These are phyloP conservation scores for Hydrotaea cyrtoneurina DNA, from an alignment of 2,888 invertebrate genomes.

Conservation along the genomic window DNA sequence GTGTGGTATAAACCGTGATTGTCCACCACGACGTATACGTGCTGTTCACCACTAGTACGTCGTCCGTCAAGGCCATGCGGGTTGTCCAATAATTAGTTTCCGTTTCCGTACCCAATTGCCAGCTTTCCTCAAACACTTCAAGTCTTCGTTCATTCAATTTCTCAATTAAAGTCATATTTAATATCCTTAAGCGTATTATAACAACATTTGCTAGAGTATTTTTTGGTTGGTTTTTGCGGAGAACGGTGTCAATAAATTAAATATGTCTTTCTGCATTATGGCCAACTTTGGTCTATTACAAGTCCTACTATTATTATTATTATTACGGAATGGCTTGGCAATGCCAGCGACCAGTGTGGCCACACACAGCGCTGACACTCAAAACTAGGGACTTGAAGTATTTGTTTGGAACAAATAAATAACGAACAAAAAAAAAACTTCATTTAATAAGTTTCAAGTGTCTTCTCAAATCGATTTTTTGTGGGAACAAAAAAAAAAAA, in stretches of 20 bases:
- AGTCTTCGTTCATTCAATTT: neutral
- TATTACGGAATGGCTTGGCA: neutral
- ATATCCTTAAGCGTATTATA: neutral
- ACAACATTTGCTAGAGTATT: neutral
- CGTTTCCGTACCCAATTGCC: too few relatives aligned
- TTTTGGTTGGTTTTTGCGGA: neutral
- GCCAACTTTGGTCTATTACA: conserved; percentile 37
- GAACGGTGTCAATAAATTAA: conserved; percentile 58
- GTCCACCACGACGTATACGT: too few relatives aligned
- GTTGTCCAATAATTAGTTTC: too few relatives aligned
- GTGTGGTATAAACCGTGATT: too few relatives aligned
- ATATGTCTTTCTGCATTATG: conserved; percentile 62
- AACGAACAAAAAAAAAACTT: conserved; percentile 52
- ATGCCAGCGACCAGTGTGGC: neutral
- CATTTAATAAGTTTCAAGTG: conserved; percentile 64
- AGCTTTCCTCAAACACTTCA: too few relatives aligned
- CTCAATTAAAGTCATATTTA: neutral
- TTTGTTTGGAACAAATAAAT: conserved; percentile 39
- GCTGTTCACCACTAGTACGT: too few relatives aligned
- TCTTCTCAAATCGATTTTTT: conserved; percentile 57
- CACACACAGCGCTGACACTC: neutral
- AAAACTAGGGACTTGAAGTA: conserved; percentile 26
- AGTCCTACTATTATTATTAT: neutral
- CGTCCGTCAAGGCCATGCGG: too few relatives aligned
- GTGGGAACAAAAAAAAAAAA: conserved; percentile 24